phyloP scores from a whole-genome alignment of 2,113 vertebrate genomes.

The Addax nasomaculatus region DNA sequence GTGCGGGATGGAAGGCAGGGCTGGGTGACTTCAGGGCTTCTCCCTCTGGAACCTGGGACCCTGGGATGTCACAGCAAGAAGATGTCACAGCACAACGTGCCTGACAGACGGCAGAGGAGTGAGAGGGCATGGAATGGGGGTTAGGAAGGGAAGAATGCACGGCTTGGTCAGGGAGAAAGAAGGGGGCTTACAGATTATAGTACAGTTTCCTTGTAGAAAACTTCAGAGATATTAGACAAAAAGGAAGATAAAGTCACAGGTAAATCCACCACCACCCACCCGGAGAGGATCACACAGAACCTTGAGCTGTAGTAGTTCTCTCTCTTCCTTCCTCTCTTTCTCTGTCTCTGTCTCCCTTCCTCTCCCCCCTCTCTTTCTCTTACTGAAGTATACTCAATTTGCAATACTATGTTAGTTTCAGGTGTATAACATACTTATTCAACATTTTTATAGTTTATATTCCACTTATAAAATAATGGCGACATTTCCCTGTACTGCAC shows the following conservation, averaged over 20 bases:
- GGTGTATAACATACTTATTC: neutral
- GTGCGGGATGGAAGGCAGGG: neutral
- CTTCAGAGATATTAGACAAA: neutral
- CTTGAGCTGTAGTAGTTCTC: neutral
- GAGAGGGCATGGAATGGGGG: fast-evolving
- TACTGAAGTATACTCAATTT: neutral
- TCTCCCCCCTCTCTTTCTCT: neutral
- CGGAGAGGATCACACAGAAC: neutral
- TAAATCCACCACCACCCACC: neutral
- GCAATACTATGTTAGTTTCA: neutral
- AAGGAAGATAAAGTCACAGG: neutral
- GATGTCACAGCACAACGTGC: neutral
- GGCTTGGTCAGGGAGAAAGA: neutral
- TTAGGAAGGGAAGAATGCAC: neutral
- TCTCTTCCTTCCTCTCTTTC: neutral
- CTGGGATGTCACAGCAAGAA: neutral
- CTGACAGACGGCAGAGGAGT: neutral
- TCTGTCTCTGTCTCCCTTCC: neutral
- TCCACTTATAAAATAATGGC: neutral
- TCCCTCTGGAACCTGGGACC: neutral
- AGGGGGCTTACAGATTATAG: neutral
- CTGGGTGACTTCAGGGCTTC: no score
- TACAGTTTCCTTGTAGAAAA: neutral
- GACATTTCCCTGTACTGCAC: neutral
- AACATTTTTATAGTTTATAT: neutral